A percentile compares a stretch with the other conserved stretches of the same genome.
phyloP scores from a whole-genome alignment of 2,797 vertebrate genomes.

The Nannoperca australis region DNA sequence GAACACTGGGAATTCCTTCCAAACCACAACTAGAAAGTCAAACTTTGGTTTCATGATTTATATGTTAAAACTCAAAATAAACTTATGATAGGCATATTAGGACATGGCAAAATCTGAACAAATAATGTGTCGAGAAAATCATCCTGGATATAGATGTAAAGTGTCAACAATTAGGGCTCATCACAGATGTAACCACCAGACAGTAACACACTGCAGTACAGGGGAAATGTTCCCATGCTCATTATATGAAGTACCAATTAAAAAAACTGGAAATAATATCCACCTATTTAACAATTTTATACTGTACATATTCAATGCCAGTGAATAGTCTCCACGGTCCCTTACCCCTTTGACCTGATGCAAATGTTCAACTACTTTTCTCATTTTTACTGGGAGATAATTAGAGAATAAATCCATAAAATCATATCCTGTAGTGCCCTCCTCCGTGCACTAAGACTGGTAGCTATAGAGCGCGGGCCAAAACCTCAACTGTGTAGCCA shows the following conservation, averaged over 20 bases:
- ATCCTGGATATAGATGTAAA: neutral
- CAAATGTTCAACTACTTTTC: constrained; percentile 18
- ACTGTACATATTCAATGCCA: neutral
- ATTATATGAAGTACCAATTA: neutral
- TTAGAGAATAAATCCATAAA: constrained; percentile 36
- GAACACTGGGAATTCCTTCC: too few species aligned
- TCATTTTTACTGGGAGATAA: constrained; percentile 25
- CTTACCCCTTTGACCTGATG: neutral
- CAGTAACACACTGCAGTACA: neutral
- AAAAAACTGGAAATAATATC: neutral
- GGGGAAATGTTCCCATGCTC: neutral
- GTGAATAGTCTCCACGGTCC: neutral
- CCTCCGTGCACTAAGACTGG: neutral
- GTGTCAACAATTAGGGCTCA: neutral
- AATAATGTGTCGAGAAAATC: neutral
- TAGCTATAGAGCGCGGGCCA: neutral
- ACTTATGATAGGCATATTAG: too few species aligned
- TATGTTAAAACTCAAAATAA: too few species aligned
- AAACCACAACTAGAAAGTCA: too few species aligned
- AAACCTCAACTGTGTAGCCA: neutral
- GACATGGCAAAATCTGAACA: neutral
- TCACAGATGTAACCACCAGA: neutral
- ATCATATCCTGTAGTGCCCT: neutral
- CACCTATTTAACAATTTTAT: neutral
- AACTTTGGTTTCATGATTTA: too few species aligned